These are phyloP conservation scores for Nylanderia fulva DNA, from an alignment of 1,140 invertebrate genomes.

Conservation along the genomic window DNA sequence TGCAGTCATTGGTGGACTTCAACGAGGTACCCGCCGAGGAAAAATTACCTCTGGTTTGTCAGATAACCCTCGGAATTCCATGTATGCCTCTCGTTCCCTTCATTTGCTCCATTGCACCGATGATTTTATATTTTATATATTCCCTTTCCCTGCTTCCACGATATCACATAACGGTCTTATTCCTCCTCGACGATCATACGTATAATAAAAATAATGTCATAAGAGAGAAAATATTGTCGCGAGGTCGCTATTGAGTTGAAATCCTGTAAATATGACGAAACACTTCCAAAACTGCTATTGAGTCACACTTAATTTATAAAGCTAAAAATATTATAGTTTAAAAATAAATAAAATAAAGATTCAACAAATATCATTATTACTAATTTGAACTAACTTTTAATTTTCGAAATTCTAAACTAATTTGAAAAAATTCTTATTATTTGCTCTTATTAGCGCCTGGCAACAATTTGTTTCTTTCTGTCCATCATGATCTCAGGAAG, in stretches of 20 bases:
- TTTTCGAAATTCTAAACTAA: background rate
- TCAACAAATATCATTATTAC: background rate
- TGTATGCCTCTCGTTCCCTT: constrained; percentile 55
- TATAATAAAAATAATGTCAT: background rate
- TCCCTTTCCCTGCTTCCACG: background rate
- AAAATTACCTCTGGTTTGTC: constrained; percentile 94
- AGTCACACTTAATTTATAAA: background rate
- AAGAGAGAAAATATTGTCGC: background rate
- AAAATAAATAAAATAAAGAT: background rate
- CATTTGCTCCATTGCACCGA: constrained; percentile 33
- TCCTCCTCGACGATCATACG: background rate
- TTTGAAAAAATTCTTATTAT: background rate
- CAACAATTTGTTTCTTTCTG: constrained; percentile 33
- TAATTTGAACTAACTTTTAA: background rate
- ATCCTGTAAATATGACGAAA: background rate
- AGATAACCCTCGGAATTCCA: constrained; percentile 77
- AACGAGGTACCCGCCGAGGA: constrained; percentile 94
- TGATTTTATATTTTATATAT: constrained; percentile 10
- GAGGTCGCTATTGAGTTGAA: background rate
- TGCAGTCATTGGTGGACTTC: constrained; percentile 94
- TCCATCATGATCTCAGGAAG: constrained; percentile 54
- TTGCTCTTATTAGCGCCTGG: background rate
- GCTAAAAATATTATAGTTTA: background rate
- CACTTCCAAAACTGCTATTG: background rate
- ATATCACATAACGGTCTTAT: constrained; percentile 37